Evolutionary conservation across 2,888 invertebrate genomes (phyloP).

Genomic region (Synanthedon andrenaeformis): DNA sequence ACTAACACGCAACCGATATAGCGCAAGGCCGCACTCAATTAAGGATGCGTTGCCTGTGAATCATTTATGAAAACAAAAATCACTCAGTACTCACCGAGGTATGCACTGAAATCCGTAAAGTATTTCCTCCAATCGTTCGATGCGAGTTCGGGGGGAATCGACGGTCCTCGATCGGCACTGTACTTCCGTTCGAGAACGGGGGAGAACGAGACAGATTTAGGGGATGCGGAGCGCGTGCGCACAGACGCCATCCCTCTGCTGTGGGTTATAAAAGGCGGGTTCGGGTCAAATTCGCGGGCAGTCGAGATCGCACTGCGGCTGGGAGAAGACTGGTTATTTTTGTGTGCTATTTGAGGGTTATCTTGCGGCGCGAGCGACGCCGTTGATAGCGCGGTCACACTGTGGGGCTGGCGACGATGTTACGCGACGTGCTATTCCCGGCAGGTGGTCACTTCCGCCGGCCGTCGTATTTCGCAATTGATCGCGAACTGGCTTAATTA

Average conservation of each 20-base stretch:
- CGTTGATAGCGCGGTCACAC: slow-evolving; percentile 61
- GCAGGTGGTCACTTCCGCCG: slow-evolving; percentile 64
- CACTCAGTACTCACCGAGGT: slow-evolving; percentile 53
- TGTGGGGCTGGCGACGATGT: slow-evolving; percentile 51
- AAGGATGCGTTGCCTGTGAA: slow-evolving; percentile 35
- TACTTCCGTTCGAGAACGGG: slow-evolving; percentile 72
- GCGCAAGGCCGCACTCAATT: slow-evolving; percentile 56
- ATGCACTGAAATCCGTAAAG: slow-evolving; percentile 64
- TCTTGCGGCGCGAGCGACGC: slow-evolving; percentile 52
- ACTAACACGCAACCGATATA: slow-evolving; percentile 61
- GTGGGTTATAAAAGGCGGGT: slow-evolving; percentile 49
- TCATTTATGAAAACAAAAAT: slow-evolving; percentile 31
- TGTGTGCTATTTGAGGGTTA: slow-evolving; percentile 44
- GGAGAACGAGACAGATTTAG: slow-evolving; percentile 75
- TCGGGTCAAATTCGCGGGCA: slow-evolving; percentile 37
- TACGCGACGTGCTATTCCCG: slow-evolving; percentile 66
- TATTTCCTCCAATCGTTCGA: slow-evolving; percentile 60
- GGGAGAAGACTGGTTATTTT: slow-evolving; percentile 62
- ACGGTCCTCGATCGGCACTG: slow-evolving; percentile 50
- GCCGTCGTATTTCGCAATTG: slow-evolving; percentile 56
- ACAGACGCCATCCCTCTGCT: slow-evolving; percentile 67
- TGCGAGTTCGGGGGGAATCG: slow-evolving; percentile 40
- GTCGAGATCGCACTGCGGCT: slow-evolving; percentile 62
- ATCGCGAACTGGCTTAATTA: slow-evolving; percentile 51
- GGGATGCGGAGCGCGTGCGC: slow-evolving; percentile 75